Conservation (phyloP, 2,888 invertebrate species). For the Biston stratarius region DNA sequence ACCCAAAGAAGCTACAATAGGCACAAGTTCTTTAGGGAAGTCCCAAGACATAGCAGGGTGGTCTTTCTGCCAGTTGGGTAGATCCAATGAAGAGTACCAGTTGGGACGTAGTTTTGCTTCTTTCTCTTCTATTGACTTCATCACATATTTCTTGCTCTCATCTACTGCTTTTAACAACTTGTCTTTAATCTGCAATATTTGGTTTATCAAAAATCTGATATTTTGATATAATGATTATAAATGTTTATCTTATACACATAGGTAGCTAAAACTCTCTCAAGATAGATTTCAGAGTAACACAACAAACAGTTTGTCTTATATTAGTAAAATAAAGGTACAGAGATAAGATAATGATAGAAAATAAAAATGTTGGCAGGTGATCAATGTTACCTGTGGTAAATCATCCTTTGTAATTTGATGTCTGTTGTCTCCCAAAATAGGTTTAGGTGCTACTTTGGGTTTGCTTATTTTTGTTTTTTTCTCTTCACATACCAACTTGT, state of each 20-base stretch:
- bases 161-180: conserved; percentile 83
- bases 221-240: neutral
- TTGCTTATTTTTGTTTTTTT: conserved; percentile 86
- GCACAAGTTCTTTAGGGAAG: conserved; percentile 77
- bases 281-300: no score
- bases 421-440: conserved; percentile 77
- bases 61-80: conserved; percentile 82
- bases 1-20: conserved; percentile 75
- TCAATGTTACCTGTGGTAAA: conserved; percentile 84
- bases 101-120: conserved; percentile 71
- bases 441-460: conserved; percentile 80
- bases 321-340: no score
- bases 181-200: conserved; percentile 76
- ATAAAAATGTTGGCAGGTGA: no score
- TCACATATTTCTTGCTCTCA: conserved; percentile 80
- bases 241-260: no score
- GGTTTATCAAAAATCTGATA: neutral
- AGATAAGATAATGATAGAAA: no score
- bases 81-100: conserved; percentile 76
- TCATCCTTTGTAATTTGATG: conserved; percentile 88
- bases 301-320: no score
- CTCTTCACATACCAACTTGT: conserved; percentile 86
- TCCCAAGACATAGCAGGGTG: conserved; percentile 83
- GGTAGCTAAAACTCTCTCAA: no score
- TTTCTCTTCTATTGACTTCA: conserved; percentile 82